Percentiles rank a stretch among this genome's conserved stretches.
Conservation (phyloP, 2,797 vertebrate species). For the Cirrhinus mrigala region DNA sequence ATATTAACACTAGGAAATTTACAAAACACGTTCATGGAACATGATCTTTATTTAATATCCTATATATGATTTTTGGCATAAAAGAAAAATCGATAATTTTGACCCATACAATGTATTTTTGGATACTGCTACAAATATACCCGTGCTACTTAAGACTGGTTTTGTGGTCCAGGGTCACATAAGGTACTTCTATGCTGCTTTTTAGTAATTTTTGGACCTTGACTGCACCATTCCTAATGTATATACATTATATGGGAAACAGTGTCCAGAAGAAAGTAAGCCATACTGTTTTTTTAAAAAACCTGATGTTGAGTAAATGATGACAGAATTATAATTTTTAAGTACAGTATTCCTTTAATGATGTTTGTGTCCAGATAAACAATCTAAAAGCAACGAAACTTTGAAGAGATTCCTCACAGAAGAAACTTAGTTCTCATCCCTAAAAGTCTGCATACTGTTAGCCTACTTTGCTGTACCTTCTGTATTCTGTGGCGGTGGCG, state of each 20-base stretch:
- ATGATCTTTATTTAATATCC: too few relatives aligned
- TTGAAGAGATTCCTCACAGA: background rate
- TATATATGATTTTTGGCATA: too few relatives aligned
- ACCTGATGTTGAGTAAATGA: too few relatives aligned
- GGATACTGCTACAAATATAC: too few relatives aligned
- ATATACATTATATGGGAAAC: background rate
- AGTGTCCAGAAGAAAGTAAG: background rate
- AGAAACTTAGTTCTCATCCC: constrained; percentile 3
- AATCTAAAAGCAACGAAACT: constrained; percentile 16
- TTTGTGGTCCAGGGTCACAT: too few relatives aligned
- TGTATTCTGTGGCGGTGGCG: constrained; percentile 29
- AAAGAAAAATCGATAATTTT: too few relatives aligned
- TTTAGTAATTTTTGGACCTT: background rate
- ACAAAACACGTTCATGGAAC: too few relatives aligned
- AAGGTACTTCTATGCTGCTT: background rate
- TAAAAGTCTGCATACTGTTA: constrained; percentile 51
- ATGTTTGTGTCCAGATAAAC: constrained; percentile 39
- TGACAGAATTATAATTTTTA: background rate
- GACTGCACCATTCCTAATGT: background rate
- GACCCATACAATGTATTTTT: too few relatives aligned
- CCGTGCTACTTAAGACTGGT: too few relatives aligned
- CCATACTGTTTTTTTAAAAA: too few relatives aligned
- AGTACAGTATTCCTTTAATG: constrained; percentile 47
- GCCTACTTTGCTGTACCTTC: constrained; percentile 52
- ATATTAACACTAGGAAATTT: too few relatives aligned